phyloP scores from a whole-genome alignment of 2,113 vertebrate genomes.

The Zosterops lateralis region DNA sequence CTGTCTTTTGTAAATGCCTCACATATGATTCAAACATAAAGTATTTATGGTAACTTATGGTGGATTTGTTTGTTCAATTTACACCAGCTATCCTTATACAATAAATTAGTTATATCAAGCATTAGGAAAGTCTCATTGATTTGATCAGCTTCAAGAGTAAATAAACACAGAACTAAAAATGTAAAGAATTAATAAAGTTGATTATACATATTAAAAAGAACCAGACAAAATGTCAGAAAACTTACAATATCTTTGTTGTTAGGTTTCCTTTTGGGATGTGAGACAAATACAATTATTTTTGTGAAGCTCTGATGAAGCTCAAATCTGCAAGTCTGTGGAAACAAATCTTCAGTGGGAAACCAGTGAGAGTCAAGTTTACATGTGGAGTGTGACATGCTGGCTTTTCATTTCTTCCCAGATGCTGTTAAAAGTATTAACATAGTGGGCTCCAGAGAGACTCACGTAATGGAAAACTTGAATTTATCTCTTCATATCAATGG shows the following conservation, averaged over 20 bases:
- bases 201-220: neutral
- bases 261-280: neutral
- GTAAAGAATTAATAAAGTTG: neutral
- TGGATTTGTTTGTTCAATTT: neutral
- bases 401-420: constrained; percentile 69
- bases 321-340: neutral
- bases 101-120: neutral
- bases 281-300: neutral
- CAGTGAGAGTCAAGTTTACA: neutral
- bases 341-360: neutral
- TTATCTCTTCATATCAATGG: constrained; percentile 83
- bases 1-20: neutral
- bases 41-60: neutral
- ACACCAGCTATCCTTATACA: neutral
- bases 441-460: constrained; percentile 73
- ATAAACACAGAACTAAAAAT: neutral
- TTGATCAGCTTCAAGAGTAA: neutral
- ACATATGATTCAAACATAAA: neutral
- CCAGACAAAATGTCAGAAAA: neutral
- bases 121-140: neutral
- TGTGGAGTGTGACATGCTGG: neutral
- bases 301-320: neutral
- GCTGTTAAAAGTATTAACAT: constrained; percentile 80
- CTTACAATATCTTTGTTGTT: fast-evolving
- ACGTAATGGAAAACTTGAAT: constrained; percentile 75